A percentile compares a stretch with the other conserved stretches of the same genome.
These are phyloP conservation scores for Papilio demoleus DNA, from an alignment of 2,888 invertebrate genomes.

Conservation along the genomic window DNA sequence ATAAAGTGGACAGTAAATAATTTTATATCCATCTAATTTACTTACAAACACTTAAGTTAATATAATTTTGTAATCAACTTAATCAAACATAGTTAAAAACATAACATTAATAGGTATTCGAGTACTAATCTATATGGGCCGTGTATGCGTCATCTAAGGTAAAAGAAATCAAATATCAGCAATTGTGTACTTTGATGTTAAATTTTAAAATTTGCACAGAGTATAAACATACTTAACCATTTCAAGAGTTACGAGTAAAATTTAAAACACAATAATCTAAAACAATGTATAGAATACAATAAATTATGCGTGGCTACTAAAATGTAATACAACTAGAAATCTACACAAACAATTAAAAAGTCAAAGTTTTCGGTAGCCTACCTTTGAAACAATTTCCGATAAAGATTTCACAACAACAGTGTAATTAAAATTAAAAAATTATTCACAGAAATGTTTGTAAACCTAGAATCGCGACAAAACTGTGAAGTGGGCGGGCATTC, in stretches of 20 bases:
- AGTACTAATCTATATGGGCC: slow-evolving; percentile 11
- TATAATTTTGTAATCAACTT: neutral
- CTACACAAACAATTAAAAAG: neutral
- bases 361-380: neutral
- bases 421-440: neutral
- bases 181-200: neutral
- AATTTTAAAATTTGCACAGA: too few species aligned
- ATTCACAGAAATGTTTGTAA: slow-evolving; percentile 41
- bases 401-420: neutral
- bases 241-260: too few species aligned
- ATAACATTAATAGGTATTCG: slow-evolving; percentile 9
- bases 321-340: neutral
- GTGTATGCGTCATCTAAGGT: neutral
- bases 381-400: slow-evolving; percentile 12
- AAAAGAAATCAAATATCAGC: neutral
- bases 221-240: too few species aligned
- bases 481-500: slow-evolving; percentile 46
- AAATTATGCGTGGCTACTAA: too few species aligned
- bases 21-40: neutral
- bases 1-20: too few species aligned
- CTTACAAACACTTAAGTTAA: neutral
- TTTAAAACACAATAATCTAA: neutral
- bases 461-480: slow-evolving; percentile 52
- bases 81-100: slow-evolving; percentile 4
- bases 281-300: too few species aligned